Evolutionary conservation across 2,113 vertebrate species (phyloP), one percentile per base, ranked within the genome.

Genomic region (Sigmodon hispidus): DNA sequence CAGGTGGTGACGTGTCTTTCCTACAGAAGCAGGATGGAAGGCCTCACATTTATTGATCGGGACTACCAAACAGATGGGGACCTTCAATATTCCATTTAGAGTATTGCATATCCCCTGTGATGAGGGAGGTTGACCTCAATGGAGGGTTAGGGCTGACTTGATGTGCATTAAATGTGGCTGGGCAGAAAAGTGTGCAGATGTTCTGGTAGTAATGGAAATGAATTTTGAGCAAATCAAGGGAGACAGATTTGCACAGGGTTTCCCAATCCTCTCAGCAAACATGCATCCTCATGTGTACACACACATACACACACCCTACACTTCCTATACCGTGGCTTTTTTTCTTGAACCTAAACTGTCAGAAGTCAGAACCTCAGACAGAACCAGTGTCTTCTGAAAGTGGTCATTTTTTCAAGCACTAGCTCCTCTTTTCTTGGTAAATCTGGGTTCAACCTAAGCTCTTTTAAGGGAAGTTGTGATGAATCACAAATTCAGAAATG

Each of bases 1-100:
- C 94, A 94, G 85, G 77, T 72, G 95, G 90, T 92, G 93, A 94
- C 21, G 21, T 29, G 81, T 70, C 86, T 72, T 77, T 87, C 34
- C 12, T 40, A 97, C n/a, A 59, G 40, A 81, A 90, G 52, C 76
- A 75, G 88, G 72, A 94, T 75, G 36, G 80, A 76, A 94, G 88
- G 85, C 70, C 77, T 95, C 96, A 86, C 81, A 79, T 92, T 48
- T 95, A 98, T 97, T 75, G 96, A 97, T 96, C 5, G 2, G 83
- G 83, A 90, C 93, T 87, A 91, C 90, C 92, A 96, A 94, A 96
- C 97, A 98, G 97, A 97, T 97, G 97, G 96, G 94, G 91, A 95
- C 93, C 96, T 97, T 97, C 94, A 95, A 52, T 97, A 93, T 95
- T 97, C 93, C 96, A 97, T 89, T 97, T 97, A 92, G 95, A 93